Evolutionary conservation across 2,888 invertebrate genomes (phyloP).

Genomic region (Rhaphigaster nebulosa): DNA sequence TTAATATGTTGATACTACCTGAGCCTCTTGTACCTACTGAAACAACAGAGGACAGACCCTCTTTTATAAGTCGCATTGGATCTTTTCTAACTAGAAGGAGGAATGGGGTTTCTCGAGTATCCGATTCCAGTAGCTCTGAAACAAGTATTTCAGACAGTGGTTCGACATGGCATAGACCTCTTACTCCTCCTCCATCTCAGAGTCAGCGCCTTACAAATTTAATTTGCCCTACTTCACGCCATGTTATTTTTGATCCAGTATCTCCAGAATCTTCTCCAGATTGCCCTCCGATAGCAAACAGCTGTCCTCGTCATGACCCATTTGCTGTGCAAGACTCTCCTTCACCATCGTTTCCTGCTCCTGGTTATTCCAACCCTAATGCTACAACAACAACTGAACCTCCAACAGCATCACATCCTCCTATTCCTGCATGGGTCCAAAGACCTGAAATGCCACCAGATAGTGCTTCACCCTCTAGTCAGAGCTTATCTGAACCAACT

Average conservation of each 20-base stretch:
- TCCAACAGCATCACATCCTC: neutral
- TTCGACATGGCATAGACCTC: constrained; percentile 54
- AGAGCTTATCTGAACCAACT: constrained; percentile 52
- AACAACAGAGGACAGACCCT: constrained; percentile 52
- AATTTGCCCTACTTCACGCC: constrained; percentile 47
- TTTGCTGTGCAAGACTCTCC: constrained; percentile 8
- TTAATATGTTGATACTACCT: constrained; percentile 39
- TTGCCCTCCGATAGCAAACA: neutral
- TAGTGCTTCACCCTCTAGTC: constrained; percentile 26
- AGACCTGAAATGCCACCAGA: constrained; percentile 42
- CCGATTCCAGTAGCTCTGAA: constrained; percentile 57
- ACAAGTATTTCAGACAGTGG: constrained; percentile 52
- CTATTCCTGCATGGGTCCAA: constrained; percentile 42
- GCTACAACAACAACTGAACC: neutral
- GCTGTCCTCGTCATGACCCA: neutral
- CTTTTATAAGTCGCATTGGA: constrained; percentile 50
- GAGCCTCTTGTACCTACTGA: constrained; percentile 51
- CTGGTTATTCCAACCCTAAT: neutral
- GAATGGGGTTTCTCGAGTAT: constrained; percentile 47
- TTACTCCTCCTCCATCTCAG: constrained; percentile 55
- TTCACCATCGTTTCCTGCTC: constrained; percentile 3
- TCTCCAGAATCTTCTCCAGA: constrained; percentile 10
- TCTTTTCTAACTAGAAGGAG: constrained; percentile 48
- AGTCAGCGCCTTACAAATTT: constrained; percentile 53
- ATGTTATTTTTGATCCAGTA: constrained; percentile 55